phyloP scores from a whole-genome alignment of 2,113 vertebrate genomes.

The Loxodonta africana region DNA sequence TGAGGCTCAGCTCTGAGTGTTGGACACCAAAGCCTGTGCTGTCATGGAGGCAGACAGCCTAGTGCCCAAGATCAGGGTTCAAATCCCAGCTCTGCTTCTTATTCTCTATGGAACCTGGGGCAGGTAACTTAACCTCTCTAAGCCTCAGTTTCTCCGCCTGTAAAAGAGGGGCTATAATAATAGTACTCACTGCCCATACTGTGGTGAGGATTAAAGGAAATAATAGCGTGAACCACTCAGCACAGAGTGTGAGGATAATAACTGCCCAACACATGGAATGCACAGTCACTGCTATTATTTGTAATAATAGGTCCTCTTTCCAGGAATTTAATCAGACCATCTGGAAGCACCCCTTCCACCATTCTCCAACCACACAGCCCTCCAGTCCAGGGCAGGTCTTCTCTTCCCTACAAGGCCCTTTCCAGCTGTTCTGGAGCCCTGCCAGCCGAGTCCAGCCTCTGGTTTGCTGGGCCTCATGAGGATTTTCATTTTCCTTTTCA shows the following conservation, averaged over 20 bases:
- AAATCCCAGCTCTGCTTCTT: neutral
- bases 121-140: neutral
- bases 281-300: neutral
- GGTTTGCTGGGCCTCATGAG: neutral
- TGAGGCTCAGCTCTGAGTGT: neutral
- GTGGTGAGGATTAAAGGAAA: neutral
- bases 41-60: neutral
- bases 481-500: fast-evolving
- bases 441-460: neutral
- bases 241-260: neutral
- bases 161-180: neutral
- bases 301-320: neutral
- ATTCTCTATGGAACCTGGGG: neutral
- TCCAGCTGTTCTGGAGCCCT: neutral
- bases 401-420: neutral
- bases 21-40: neutral
- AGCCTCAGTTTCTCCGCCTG: neutral
- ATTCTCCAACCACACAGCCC: neutral
- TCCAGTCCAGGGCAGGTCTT: neutral
- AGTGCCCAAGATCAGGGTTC: neutral
- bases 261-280: neutral
- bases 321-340: neutral
- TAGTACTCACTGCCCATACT: fast-evolving
- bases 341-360: neutral
- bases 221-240: neutral